Evolutionary conservation across 2,888 invertebrate species (phyloP).

Genomic region (Sericinus montela): DNA sequence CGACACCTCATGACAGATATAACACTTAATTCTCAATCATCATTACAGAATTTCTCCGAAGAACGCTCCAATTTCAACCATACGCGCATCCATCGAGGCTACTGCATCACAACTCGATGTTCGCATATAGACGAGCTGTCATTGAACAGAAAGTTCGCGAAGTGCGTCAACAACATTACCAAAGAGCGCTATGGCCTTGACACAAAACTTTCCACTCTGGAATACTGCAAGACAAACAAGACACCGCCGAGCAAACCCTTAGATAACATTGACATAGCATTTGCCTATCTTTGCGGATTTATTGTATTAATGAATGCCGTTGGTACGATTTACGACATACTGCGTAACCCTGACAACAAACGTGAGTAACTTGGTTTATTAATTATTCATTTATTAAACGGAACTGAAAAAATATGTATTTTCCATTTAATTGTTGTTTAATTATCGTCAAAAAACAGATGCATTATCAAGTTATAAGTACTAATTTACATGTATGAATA

Average conservation of each 20-base stretch:
- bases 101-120: conserved; percentile 29
- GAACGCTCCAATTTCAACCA: conserved; percentile 30
- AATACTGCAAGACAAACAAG: conserved; percentile 26
- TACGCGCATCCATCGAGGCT: conserved; percentile 31
- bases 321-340: conserved; percentile 27
- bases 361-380: conserved; percentile 21
- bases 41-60: conserved; percentile 24
- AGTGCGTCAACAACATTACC: conserved; percentile 27
- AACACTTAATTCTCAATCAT: too few relatives aligned
- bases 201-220: conserved; percentile 21
- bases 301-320: conserved; percentile 24
- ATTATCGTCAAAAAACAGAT: too few relatives aligned
- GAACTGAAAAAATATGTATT: not conserved
- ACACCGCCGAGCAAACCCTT: conserved; percentile 16
- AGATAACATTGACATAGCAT: conserved; percentile 25
- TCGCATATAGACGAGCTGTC: conserved; percentile 18
- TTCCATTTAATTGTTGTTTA: too few relatives aligned
- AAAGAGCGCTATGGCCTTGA: conserved; percentile 23
- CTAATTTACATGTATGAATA: too few relatives aligned
- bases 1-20: too few relatives aligned
- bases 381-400: not conserved
- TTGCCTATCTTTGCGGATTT: conserved; percentile 18
- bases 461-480: too few relatives aligned
- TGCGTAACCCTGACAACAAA: conserved; percentile 24
- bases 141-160: conserved; percentile 21